Conservation (phyloP, 2,888 invertebrate genomes). For the Polydrusus pterygomalis region DNA sequence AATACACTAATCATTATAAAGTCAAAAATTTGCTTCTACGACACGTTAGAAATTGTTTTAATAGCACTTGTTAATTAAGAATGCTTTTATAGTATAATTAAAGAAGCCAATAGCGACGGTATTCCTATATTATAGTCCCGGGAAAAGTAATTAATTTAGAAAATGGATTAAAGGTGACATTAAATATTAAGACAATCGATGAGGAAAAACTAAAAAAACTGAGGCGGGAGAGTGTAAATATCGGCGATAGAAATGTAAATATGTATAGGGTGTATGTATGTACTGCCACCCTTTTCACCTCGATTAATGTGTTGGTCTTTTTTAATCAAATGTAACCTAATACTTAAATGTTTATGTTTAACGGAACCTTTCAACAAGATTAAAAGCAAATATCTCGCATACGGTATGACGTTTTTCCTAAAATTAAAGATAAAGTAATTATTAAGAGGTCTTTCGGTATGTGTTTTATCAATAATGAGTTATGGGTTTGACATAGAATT, state of each 20-base stretch:
- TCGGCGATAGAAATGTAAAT: constrained; percentile 61
- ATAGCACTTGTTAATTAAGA: not conserved
- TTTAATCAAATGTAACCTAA: constrained; percentile 71
- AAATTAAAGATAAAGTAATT: constrained; percentile 70
- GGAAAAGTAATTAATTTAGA: constrained; percentile 38
- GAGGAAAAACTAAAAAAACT: constrained; percentile 57
- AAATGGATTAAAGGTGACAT: constrained; percentile 28
- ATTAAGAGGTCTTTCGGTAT: not conserved
- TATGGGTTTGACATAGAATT: not conserved
- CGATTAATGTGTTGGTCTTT: constrained; percentile 70
- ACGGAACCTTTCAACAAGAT: constrained; percentile 71
- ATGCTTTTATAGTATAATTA: not conserved
- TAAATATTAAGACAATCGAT: constrained; percentile 42
- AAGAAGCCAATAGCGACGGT: not conserved
- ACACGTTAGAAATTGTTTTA: not conserved
- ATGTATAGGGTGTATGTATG: constrained; percentile 63
- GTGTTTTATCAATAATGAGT: not conserved
- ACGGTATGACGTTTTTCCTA: constrained; percentile 66
- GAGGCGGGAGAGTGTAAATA: constrained; percentile 62
- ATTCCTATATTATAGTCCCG: not conserved
- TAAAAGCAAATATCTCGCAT: constrained; percentile 70
- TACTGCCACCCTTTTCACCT: constrained; percentile 65
- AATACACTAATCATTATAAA: too few relatives aligned
- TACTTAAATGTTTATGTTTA: constrained; percentile 70
- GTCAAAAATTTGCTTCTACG: not conserved